A percentile compares a stretch with the other conserved stretches of the same genome.
phyloP scores from a whole-genome alignment of 1,140 invertebrate species.

The Macrosteles quadrilineatus region DNA sequence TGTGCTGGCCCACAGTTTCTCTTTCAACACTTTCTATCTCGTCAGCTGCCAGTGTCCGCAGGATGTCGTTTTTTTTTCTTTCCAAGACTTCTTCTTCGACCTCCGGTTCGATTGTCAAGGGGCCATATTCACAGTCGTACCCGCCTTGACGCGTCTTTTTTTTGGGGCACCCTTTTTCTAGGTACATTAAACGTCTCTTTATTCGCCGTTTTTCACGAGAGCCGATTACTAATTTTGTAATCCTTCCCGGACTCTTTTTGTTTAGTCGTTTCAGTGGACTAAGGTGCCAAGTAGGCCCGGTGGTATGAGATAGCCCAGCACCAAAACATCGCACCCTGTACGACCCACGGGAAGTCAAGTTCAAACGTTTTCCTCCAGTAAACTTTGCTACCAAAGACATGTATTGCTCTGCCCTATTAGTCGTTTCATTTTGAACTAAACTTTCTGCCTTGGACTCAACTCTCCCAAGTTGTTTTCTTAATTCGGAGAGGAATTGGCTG shows the following conservation, averaged over 20 bases:
- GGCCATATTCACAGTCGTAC: background rate
- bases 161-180: too few relatives aligned
- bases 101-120: background rate
- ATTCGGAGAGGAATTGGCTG: too few relatives aligned
- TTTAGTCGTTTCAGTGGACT: constrained; percentile 18
- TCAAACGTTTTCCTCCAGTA: background rate
- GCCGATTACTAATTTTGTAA: too few relatives aligned
- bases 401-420: constrained; percentile 3
- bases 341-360: background rate
- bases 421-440: constrained; percentile 18
- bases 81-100: background rate
- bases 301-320: constrained; percentile 27
- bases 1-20: background rate
- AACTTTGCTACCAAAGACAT: background rate
- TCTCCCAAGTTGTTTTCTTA: too few relatives aligned
- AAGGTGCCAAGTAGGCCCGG: constrained; percentile 21
- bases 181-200: too few relatives aligned
- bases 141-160: too few relatives aligned
- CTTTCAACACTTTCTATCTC: background rate
- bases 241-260: constrained; percentile 24
- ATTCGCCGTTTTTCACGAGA: too few relatives aligned
- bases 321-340: constrained; percentile 1
- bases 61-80: background rate
- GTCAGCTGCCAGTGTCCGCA: background rate
- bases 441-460: too few relatives aligned